Conservation (phyloP, 2,888 invertebrate genomes). For the Eumacrocentrus americanus region DNA sequence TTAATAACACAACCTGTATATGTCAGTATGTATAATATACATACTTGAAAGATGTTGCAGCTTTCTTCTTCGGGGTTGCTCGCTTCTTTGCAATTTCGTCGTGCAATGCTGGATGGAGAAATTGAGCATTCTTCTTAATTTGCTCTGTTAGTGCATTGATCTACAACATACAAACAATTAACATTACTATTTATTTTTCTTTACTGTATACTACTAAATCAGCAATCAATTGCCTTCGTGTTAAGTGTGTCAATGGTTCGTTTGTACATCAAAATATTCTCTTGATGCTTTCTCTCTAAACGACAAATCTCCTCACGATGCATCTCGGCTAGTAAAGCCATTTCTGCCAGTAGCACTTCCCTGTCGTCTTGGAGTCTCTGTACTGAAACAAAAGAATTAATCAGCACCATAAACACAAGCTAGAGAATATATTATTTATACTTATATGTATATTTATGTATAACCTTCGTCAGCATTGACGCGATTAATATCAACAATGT, state of each 20-base stretch:
- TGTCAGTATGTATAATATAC: no score
- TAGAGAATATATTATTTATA: background rate
- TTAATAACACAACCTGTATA: no score
- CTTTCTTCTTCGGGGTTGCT: no score
- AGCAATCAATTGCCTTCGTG: constrained; percentile 2
- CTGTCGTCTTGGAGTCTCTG: constrained; percentile 34
- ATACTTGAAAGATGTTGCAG: no score
- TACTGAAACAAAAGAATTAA: constrained; percentile 28
- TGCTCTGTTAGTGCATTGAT: no score
- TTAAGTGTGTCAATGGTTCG: constrained; percentile 21
- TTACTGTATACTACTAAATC: no score
- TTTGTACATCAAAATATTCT: constrained; percentile 32
- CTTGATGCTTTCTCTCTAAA: constrained; percentile 30
- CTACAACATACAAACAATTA: no score
- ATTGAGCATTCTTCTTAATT: no score
- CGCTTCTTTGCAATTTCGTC: no score
- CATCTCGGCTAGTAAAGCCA: constrained; percentile 29
- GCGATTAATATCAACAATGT: background rate
- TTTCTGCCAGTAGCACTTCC: constrained; percentile 27
- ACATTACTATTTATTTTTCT: no score
- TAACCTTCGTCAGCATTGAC: constrained; percentile 25
- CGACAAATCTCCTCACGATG: constrained; percentile 30
- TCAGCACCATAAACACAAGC: no score
- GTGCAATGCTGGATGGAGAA: no score
- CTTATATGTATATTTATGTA: background rate